Evolutionary conservation across 2,113 vertebrate genomes (phyloP), one percentile per base, ranked within the genome.

Genomic region (Gorilla gorilla): DNA sequence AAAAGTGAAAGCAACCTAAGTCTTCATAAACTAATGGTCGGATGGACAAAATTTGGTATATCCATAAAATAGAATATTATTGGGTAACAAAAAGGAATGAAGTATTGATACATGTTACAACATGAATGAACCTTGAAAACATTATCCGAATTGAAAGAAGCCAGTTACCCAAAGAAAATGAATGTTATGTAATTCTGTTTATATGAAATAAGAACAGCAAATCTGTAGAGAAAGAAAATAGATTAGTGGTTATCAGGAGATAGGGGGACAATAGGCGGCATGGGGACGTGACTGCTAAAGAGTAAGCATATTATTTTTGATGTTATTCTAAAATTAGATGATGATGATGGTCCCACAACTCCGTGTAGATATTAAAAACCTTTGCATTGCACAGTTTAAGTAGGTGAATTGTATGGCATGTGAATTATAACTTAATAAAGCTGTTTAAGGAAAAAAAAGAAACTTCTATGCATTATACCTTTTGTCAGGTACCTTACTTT

Each of bases 211-310:
- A 68, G 30, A 72, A 38, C 1, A n/a, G 35, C 17, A 89, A 10
- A 48, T 64, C 6, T 30, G 16, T 17, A 82, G 9, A 59, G 5
- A 40, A 38, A 23, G 30, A 92, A 93, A 78, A 55, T 5, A 40
- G 8, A 92, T 30, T 1, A 4, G 1, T 73, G 4, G 7, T 40
- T 83, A 4, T 35, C 3, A 13, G 30, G 6, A 78, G 20, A n/a
- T 0, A 22, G 13, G 7, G 4, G 11, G 3, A 14, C 1, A 7
- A 83, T 17, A 23, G 13, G 4, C 1, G 16, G n/a, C 0, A 3
- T 35, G 12, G 14, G 5, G 4, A 4, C 20, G 0, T 61, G 48
- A 4, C 23, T 75, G 0, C n/a, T 64, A 55, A 25, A 8, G 3
- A 55, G 8, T 43, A 43, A 68, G 9, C 9, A 8, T 11, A 8